Evolutionary conservation across 2,113 vertebrate genomes (phyloP).

Genomic region (Hemibagrus wyckioides): DNA sequence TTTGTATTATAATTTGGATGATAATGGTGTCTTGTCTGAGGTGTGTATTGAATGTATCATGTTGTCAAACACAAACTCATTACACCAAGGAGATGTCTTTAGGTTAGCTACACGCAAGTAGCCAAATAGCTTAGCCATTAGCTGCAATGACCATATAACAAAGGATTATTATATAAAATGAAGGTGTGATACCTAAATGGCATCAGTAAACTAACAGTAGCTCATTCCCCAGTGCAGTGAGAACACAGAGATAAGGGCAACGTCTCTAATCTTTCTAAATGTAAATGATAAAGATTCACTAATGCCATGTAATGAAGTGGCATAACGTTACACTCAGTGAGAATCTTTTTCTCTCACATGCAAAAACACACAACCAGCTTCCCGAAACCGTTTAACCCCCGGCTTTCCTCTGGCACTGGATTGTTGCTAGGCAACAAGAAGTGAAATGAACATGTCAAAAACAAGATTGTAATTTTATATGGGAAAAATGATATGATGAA

Average conservation of each 20-base stretch:
- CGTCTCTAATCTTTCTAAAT: background rate
- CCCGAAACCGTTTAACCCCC: conserved; percentile 56
- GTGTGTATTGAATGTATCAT: too few relatives aligned
- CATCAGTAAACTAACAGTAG: background rate
- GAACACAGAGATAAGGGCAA: background rate
- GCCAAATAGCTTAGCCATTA: too few relatives aligned
- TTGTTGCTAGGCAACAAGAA: conserved; percentile 75
- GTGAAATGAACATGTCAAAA: conserved; percentile 70
- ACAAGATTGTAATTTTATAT: conserved; percentile 58
- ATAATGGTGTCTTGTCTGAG: too few relatives aligned
- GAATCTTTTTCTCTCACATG: background rate
- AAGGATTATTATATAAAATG: too few relatives aligned
- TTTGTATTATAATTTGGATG: too few relatives aligned
- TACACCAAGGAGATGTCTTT: background rate
- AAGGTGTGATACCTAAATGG: background rate
- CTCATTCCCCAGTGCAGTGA: background rate
- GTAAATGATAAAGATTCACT: background rate
- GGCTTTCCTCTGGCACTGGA: conserved; percentile 57
- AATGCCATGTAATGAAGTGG: background rate
- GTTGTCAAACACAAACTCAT: too few relatives aligned
- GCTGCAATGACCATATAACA: too few relatives aligned
- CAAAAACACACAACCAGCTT: background rate
- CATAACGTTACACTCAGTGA: background rate
- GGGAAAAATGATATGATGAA: conserved; percentile 37
- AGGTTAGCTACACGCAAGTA: too few relatives aligned